Conservation (phyloP, 2,113 vertebrate species). For the Epinephelus moara region DNA sequence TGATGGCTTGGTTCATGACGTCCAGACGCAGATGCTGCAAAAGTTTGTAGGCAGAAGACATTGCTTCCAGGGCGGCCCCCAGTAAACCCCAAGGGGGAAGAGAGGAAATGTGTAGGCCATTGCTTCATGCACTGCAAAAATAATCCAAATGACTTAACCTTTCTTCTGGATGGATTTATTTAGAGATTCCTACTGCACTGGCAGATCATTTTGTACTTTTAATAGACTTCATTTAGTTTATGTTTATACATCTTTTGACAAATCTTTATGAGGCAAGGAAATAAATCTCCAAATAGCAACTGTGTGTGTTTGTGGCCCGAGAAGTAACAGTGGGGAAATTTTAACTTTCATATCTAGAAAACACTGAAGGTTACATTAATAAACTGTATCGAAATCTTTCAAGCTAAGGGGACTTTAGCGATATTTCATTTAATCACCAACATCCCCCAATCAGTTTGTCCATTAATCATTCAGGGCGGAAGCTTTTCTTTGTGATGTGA, state of each 20-base stretch:
- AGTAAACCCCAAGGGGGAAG: constrained; percentile 3
- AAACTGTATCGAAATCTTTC: background rate
- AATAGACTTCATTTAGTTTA: background rate
- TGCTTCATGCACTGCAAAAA: constrained; percentile 38
- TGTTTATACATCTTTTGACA: background rate
- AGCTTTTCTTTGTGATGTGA: too few species aligned
- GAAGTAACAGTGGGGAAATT: background rate
- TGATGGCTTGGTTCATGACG: constrained; percentile 40
- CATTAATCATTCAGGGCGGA: background rate
- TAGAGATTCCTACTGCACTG: background rate
- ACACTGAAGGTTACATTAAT: background rate
- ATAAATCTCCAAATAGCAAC: background rate
- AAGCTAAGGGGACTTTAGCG: background rate
- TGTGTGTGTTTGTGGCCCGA: background rate
- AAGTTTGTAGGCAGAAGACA: constrained; percentile 39
- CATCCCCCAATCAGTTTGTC: background rate
- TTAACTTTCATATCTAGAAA: background rate
- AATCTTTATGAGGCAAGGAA: background rate
- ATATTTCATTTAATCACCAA: background rate
- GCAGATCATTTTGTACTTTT: background rate
- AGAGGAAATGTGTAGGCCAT: constrained; percentile 31
- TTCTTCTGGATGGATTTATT: background rate
- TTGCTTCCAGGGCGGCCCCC: constrained; percentile 31
- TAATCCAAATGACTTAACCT: constrained; percentile 24
- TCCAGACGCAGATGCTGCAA: constrained; percentile 61